Conservation (phyloP, 2,113 vertebrate species). For the Odontophorus gujanensis region DNA sequence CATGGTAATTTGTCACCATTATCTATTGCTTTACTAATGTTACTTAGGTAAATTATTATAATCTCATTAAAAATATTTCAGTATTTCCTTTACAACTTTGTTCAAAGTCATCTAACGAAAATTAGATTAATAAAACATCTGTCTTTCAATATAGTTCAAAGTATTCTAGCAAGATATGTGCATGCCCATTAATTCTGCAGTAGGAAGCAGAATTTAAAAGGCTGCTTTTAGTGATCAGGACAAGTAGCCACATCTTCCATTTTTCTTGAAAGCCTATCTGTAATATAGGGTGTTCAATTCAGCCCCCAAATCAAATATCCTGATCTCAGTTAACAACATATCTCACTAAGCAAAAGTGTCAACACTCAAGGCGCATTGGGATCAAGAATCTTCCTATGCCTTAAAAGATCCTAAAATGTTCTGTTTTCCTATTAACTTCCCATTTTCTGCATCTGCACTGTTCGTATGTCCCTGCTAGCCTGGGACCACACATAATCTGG, state of each 20-base stretch:
- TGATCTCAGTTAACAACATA: not conserved
- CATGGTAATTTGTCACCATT: conserved; percentile 38
- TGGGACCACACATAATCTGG: not conserved
- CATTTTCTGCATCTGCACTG: not conserved
- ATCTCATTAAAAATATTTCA: conserved; percentile 33
- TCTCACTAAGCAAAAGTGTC: not conserved
- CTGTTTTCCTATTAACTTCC: not conserved
- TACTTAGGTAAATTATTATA: conserved; percentile 39
- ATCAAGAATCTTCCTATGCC: not conserved
- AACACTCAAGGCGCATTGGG: not conserved
- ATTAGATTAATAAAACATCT: conserved; percentile 54
- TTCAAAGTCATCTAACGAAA: conserved; percentile 59
- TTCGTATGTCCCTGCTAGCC: not conserved
- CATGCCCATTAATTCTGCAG: conserved; percentile 29
- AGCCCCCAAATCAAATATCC: not conserved
- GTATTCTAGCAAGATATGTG: conserved; percentile 8
- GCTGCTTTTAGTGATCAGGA: not conserved
- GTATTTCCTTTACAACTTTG: conserved; percentile 37
- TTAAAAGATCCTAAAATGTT: not conserved
- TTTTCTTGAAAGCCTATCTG: not conserved
- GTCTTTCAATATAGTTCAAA: conserved; percentile 50
- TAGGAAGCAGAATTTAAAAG: not conserved
- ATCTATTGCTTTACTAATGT: conserved; percentile 21
- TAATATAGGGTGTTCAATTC: not conserved
- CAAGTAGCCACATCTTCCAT: not conserved